Evolutionary conservation across 2,888 invertebrate genomes (phyloP).

Genomic region (Pheosia gnoma): DNA sequence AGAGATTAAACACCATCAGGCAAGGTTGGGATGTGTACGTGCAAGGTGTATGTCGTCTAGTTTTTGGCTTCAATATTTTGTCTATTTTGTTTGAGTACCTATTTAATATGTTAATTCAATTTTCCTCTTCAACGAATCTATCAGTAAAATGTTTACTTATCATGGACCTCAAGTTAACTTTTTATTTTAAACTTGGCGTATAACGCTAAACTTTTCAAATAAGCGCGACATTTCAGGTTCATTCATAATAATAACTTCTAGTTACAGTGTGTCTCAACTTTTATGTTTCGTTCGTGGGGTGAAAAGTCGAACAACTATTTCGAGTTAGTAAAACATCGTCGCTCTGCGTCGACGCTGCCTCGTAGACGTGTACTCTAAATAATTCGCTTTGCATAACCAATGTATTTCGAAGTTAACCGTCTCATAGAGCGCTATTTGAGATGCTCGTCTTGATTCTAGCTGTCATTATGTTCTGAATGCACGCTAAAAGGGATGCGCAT

Average conservation of each 20-base stretch:
- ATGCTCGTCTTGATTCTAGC: conserved; percentile 17
- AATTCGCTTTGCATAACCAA: conserved; percentile 58
- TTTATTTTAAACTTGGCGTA: conserved; percentile 4
- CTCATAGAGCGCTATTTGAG: conserved; percentile 28
- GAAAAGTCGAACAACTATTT: conserved; percentile 16
- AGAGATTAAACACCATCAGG: too few relatives aligned
- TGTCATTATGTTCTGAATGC: conserved; percentile 25
- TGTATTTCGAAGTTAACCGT: conserved; percentile 38
- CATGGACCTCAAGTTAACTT: background rate
- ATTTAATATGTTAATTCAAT: background rate
- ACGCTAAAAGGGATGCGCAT: conserved; percentile 8
- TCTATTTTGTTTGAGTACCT: too few relatives aligned
- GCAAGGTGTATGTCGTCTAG: too few relatives aligned
- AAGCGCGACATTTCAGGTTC: conserved; percentile 6
- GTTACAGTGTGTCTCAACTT: conserved; percentile 13
- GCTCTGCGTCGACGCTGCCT: conserved; percentile 7
- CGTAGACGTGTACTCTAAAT: conserved; percentile 39
- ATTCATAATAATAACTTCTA: conserved; percentile 9
- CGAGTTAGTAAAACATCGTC: conserved; percentile 33
- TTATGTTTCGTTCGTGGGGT: conserved; percentile 9
- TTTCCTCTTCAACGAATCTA: background rate
- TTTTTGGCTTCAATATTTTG: too few relatives aligned
- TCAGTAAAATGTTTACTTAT: background rate
- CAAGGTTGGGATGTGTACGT: too few relatives aligned
- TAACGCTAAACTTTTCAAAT: conserved; percentile 7